A percentile compares a stretch with the other conserved stretches of the same genome.
These are phyloP conservation scores for Galeruca laticollis DNA, from an alignment of 2,888 invertebrate genomes.

Conservation along the genomic window DNA sequence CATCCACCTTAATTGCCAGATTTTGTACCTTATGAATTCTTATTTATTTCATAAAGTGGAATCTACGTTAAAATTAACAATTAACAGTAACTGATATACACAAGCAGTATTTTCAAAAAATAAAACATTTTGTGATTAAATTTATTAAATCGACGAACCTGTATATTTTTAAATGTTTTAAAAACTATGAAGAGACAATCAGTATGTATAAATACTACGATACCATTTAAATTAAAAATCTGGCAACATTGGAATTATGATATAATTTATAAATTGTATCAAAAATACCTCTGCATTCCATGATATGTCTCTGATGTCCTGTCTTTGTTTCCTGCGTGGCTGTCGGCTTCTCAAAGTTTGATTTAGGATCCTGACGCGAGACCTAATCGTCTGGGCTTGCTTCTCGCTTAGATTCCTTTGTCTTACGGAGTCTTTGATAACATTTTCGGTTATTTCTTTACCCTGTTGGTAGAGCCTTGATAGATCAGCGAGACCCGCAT, in stretches of 20 bases:
- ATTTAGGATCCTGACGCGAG: conserved; percentile 81
- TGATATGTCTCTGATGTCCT: conserved; percentile 86
- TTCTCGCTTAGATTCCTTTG: conserved; percentile 75
- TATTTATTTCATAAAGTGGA: too few relatives aligned
- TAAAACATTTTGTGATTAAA: too few relatives aligned
- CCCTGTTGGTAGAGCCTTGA: conserved; percentile 79
- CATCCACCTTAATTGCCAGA: too few relatives aligned
- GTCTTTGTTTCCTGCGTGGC: conserved; percentile 71
- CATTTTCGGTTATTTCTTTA: conserved; percentile 75
- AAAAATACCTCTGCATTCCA: conserved; percentile 80
- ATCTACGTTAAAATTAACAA: too few relatives aligned
- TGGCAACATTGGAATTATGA: conserved; percentile 31
- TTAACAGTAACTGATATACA: too few relatives aligned
- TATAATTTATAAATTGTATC: conserved; percentile 21
- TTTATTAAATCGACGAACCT: too few relatives aligned
- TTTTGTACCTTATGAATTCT: too few relatives aligned
- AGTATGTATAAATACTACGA: too few relatives aligned
- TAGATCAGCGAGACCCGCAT: conserved; percentile 79
- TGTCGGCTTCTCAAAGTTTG: conserved; percentile 78
- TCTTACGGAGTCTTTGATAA: conserved; percentile 71
- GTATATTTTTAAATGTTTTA: too few relatives aligned
- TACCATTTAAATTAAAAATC: neutral
- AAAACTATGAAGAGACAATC: too few relatives aligned
- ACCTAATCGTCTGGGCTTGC: conserved; percentile 82
- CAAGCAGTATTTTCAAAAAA: too few relatives aligned